Evolutionary conservation across 2,888 invertebrate genomes (phyloP).

Genomic region (Caenorhabditis macrosperma): DNA sequence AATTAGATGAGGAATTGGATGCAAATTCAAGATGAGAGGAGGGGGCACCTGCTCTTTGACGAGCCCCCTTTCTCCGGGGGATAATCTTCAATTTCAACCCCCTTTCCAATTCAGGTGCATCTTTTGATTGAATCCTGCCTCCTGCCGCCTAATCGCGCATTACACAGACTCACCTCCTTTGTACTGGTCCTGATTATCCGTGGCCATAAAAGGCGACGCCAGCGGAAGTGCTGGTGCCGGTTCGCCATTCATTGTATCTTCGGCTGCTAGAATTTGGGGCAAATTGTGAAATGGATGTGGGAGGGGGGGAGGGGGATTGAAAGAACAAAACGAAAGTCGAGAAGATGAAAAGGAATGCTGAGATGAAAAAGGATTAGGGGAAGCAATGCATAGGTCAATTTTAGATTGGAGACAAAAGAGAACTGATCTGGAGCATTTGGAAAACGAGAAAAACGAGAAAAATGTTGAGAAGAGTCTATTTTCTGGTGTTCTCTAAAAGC

Average conservation of each 20-base stretch:
- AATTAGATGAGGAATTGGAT: neutral
- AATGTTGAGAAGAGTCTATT: too few species aligned
- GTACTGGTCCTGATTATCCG: slow-evolving; percentile 57
- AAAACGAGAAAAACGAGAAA: too few species aligned
- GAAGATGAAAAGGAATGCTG: slow-evolving; percentile 8
- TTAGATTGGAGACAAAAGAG: too few species aligned
- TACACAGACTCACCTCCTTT: slow-evolving; percentile 40
- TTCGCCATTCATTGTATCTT: slow-evolving; percentile 34
- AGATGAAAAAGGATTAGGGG: slow-evolving; percentile 11
- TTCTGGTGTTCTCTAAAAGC: too few species aligned
- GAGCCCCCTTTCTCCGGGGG: neutral
- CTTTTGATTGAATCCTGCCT: slow-evolving; percentile 15
- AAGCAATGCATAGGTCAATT: slow-evolving; percentile 1
- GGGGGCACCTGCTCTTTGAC: slow-evolving; percentile 35
- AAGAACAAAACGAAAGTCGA: neutral
- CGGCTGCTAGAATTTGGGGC: slow-evolving; percentile 2
- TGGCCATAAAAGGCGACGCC: slow-evolving; percentile 41
- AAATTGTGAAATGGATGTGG: slow-evolving; percentile 1
- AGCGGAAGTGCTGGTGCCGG: slow-evolving; percentile 35
- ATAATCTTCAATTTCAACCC: slow-evolving; percentile 40
- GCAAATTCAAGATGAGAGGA: neutral
- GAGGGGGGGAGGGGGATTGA: neutral
- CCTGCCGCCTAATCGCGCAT: slow-evolving; percentile 1
- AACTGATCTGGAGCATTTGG: too few species aligned
- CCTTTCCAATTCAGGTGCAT: slow-evolving; percentile 28